Evolutionary conservation across 2,888 invertebrate genomes (phyloP).

Genomic region (Thalpophila matura): DNA sequence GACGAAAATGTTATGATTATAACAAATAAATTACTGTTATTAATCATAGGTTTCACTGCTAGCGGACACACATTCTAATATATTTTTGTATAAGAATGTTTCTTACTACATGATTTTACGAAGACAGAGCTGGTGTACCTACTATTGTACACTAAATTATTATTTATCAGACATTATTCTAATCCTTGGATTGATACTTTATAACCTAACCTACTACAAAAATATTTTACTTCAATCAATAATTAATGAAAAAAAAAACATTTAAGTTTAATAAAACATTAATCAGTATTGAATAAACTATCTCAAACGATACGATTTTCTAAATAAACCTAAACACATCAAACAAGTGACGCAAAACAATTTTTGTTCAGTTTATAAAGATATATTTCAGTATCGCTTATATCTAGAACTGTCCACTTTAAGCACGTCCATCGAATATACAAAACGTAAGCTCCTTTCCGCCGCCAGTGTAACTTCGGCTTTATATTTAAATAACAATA

Average conservation of each 20-base stretch:
- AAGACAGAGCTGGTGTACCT: too few species aligned
- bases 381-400: neutral
- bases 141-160: too few species aligned
- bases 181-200: too few species aligned
- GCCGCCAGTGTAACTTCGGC: constrained; percentile 34
- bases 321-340: too few species aligned
- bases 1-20: neutral
- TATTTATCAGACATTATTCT: too few species aligned
- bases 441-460: constrained; percentile 33
- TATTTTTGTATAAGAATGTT: too few species aligned
- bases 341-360: neutral
- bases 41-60: neutral
- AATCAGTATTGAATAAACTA: too few species aligned
- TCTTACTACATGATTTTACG: too few species aligned
- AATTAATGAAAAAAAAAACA: neutral
- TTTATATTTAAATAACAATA: constrained; percentile 66
- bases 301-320: too few species aligned
- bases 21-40: neutral
- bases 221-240: too few species aligned
- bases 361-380: neutral
- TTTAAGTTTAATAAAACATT: neutral
- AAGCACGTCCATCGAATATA: constrained; percentile 30
- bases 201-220: too few species aligned
- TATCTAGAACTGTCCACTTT: constrained; percentile 9
- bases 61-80: neutral